Conservation (phyloP, 2,888 invertebrate genomes). For the Hypolimnas misippus region DNA sequence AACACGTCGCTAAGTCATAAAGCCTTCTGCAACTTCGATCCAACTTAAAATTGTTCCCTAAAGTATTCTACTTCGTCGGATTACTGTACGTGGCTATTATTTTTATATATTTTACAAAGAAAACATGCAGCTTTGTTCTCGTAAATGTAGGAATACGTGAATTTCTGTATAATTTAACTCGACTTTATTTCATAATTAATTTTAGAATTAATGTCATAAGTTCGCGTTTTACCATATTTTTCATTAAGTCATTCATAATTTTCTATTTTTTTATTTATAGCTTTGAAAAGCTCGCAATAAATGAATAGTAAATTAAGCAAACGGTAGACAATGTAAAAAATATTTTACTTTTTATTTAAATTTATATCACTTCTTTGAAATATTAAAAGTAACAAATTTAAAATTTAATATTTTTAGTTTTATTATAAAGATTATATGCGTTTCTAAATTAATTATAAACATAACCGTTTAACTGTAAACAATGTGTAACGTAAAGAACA, state of each 20-base stretch:
- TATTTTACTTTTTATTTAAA: too few species aligned
- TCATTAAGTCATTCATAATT: too few species aligned
- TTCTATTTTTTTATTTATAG: too few species aligned
- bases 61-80: slow-evolving; percentile 27
- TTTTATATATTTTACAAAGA: slow-evolving; percentile 2
- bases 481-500: neutral
- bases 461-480: neutral
- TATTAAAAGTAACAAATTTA: too few species aligned
- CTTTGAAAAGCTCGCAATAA: too few species aligned
- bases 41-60: slow-evolving; percentile 33
- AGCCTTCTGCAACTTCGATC: slow-evolving; percentile 33
- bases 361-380: too few species aligned
- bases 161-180: neutral
- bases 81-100: slow-evolving; percentile 17
- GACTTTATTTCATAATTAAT: too few species aligned
- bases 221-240: too few species aligned
- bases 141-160: neutral
- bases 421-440: neutral
- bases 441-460: neutral
- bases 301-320: too few species aligned
- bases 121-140: slow-evolving; percentile 7
- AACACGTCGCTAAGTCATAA: slow-evolving; percentile 35
- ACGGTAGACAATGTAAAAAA: too few species aligned
- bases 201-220: too few species aligned
- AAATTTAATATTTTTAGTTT: too few species aligned